Evolutionary conservation across 2,113 vertebrate species (phyloP).

Genomic region (Mugil cephalus): DNA sequence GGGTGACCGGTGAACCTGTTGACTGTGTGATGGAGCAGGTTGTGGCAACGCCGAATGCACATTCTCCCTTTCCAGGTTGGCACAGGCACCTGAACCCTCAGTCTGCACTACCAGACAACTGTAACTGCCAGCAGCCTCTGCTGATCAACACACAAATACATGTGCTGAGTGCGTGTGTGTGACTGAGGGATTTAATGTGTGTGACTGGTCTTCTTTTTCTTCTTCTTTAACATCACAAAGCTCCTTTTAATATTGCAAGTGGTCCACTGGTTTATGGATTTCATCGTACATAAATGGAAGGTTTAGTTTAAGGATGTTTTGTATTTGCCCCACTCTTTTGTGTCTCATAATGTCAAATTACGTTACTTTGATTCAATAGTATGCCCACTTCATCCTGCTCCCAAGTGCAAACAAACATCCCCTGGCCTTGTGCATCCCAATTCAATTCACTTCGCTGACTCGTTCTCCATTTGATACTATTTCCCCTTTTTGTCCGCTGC

Average conservation of each 20-base stretch:
- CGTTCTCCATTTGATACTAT: constrained; percentile 4
- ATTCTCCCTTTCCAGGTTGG: constrained; percentile 86
- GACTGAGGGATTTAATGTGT: constrained; percentile 40
- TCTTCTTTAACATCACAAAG: constrained; percentile 37
- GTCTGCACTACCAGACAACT: constrained; percentile 72
- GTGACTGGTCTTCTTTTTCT: not conserved
- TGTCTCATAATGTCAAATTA: constrained; percentile 14
- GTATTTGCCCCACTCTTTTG: constrained; percentile 5
- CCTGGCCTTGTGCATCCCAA: constrained; percentile 10
- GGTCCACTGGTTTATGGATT: not conserved
- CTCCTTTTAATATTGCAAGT: constrained; percentile 1
- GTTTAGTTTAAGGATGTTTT: constrained; percentile 5
- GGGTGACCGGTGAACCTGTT: constrained; percentile 87
- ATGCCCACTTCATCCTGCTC: not conserved
- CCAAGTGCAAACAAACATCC: constrained; percentile 28
- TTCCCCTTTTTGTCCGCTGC: not conserved
- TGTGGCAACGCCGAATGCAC: constrained; percentile 85
- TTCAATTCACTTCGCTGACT: not conserved
- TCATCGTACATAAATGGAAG: not conserved
- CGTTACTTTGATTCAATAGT: not conserved
- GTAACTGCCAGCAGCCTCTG: constrained; percentile 38
- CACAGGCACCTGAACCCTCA: constrained; percentile 59
- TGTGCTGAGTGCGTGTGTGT: no score
- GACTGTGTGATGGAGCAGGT: constrained; percentile 87
- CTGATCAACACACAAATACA: constrained; percentile 57